Evolutionary conservation across 2,113 vertebrate species (phyloP).

Genomic region (Cyprinus carpio): DNA sequence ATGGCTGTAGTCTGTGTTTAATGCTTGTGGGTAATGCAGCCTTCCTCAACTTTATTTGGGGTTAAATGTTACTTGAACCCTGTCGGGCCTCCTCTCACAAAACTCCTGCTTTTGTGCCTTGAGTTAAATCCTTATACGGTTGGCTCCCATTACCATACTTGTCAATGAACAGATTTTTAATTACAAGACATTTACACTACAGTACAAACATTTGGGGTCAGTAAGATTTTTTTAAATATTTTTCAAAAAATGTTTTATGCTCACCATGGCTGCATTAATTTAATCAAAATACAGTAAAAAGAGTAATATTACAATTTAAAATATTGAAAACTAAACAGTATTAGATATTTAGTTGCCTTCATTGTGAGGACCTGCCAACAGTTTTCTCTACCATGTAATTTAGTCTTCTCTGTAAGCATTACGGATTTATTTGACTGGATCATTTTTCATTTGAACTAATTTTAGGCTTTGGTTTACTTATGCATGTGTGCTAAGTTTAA

Average conservation of each 20-base stretch:
- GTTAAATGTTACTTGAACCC: conserved; percentile 28
- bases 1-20: background rate
- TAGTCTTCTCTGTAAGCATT: background rate
- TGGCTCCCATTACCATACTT: background rate
- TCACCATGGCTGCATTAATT: background rate
- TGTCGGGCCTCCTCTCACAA: background rate
- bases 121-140: background rate
- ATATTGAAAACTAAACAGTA: background rate
- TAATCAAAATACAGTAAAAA: background rate
- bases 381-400: conserved; percentile 6
- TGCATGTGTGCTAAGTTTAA: conserved; percentile 37
- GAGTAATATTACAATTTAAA: background rate
- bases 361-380: background rate
- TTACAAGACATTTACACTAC: background rate
- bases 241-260: background rate
- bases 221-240: background rate
- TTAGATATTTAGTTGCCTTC: background rate
- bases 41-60: conserved; percentile 10
- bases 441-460: background rate
- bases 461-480: conserved; percentile 2
- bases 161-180: background rate
- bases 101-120: background rate
- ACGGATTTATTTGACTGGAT: background rate
- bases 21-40: background rate
- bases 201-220: background rate